Evolutionary conservation across 2,797 vertebrate species (phyloP).

Genomic region (Aselliscus stoliczkanus): DNA sequence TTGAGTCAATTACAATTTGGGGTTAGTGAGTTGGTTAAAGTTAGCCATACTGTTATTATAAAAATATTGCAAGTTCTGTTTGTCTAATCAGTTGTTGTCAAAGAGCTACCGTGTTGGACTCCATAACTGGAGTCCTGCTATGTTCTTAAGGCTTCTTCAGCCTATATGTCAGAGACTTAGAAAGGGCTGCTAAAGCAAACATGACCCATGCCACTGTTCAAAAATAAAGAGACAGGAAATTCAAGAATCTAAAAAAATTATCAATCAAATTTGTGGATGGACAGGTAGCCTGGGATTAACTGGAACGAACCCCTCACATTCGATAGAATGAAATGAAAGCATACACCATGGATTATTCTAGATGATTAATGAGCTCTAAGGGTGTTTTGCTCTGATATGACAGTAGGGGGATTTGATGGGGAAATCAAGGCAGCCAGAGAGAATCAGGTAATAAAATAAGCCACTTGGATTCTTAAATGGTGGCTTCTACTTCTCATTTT

Average conservation of each 20-base stretch:
- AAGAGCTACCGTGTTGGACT: background rate
- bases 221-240: background rate
- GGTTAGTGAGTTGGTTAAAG: background rate
- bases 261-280: background rate
- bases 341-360: background rate
- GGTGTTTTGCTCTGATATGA: background rate
- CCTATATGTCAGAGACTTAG: background rate
- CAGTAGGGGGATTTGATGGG: background rate
- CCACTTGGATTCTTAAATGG: background rate
- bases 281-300: background rate
- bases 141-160: background rate
- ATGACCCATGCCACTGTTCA: background rate
- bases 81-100: background rate
- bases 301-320: background rate
- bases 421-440: background rate
- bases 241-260: background rate
- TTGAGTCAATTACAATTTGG: background rate
- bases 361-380: background rate
- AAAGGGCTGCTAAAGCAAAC: background rate
- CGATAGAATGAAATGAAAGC: background rate
- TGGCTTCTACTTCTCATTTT: background rate
- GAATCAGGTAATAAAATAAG: background rate
- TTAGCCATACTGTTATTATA: background rate
- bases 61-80: background rate
- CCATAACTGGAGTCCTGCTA: background rate